Base-by-base conservation (phyloP, 2,888 invertebrate species). In the Diarsia brunnea region DNA sequence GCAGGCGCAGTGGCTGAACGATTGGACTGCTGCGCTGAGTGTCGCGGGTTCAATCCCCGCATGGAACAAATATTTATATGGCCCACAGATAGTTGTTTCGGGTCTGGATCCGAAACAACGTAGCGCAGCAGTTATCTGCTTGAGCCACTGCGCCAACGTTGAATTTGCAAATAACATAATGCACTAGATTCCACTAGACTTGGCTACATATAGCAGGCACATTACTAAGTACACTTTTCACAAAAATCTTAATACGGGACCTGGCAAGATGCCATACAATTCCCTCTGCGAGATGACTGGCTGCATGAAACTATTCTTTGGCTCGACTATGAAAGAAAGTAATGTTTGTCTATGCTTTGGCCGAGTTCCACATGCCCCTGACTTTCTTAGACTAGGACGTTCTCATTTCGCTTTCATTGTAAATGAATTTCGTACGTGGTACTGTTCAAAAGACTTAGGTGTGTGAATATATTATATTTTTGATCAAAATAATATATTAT, bases 181-280 rank as follows among this genome's bases (percentile, higher is more conserved):
- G 12, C 49, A 16, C 58, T 27, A 64, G 53, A 65, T 10, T 31
- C 19, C 10, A 0, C n/a, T 24, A 60, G 14, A 69, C n/a, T 53
- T 47, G 55, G 31, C 43, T 72, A 16, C 61, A 49, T 21, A 74
- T 27, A 68, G 49, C 63, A 12, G 11, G 24, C 24, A 51, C 19
- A 58, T 63, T n/a, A 84, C 58, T 61, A 19, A 80, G 60, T 51
- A 68, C 51, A 55, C 38, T 75, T 45, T 71, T 64, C 66, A 55
- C 31, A 55, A 64, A 67, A 71, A 31, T 53, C 31, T 12, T 75
- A 70, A 51, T 84, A 69, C 0, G 31, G 0, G 45, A 70, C 51
- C 47, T 85, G 82, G 85, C 85, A 84, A 10, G 0, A 47, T 77
- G 82, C 82, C 82, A n/a, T 69, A 58, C 63, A 69, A 45, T 75